Evolutionary conservation across 2,113 vertebrate species (phyloP).

Genomic region (Lophochroa leadbeateri): DNA sequence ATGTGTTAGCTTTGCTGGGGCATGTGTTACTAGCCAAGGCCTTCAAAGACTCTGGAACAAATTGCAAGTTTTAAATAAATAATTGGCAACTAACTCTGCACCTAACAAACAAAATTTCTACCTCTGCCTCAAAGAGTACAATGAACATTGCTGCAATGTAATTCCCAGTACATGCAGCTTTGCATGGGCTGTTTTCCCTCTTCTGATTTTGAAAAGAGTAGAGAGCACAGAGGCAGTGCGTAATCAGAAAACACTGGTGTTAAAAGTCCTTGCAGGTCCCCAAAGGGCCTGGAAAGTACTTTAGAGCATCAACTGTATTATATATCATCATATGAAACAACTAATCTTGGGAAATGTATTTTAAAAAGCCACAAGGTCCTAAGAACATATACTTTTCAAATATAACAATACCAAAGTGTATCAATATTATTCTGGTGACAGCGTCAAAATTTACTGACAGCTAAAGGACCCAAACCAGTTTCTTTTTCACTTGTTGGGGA

Average conservation of each 20-base stretch:
- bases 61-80: neutral
- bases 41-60: neutral
- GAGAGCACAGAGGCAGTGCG: neutral
- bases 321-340: neutral
- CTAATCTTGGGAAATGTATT: neutral
- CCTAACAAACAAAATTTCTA: neutral
- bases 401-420: neutral
- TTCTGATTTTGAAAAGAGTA: neutral
- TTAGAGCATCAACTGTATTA: neutral
- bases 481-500: neutral
- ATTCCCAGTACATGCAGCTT: neutral
- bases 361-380: neutral
- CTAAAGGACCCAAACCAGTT: neutral
- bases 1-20: neutral
- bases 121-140: neutral
- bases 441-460: constrained; percentile 30
- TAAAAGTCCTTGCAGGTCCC: neutral
- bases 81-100: neutral
- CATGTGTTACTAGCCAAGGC: neutral
- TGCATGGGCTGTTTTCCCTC: neutral
- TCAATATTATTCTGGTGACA: constrained; percentile 21
- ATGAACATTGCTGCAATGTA: neutral
- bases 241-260: neutral
- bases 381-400: neutral
- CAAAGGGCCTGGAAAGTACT: neutral